A percentile compares a stretch with the other conserved stretches of the same genome.
Evolutionary conservation across 2,888 invertebrate species (phyloP).

Genomic region (Idaea aversata): DNA sequence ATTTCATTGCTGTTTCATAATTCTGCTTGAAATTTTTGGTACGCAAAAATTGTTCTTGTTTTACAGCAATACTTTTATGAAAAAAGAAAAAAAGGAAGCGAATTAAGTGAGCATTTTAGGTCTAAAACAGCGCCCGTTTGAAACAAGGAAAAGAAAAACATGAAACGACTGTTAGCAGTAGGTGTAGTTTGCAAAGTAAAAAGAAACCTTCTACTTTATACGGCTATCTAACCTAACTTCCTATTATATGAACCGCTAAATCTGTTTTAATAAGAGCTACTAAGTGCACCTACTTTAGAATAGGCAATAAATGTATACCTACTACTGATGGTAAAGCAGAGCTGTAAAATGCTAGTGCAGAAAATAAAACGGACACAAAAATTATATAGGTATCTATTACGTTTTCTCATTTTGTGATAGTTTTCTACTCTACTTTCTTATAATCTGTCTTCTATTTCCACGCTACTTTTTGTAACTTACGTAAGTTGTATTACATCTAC

Average conservation of each 20-base stretch:
- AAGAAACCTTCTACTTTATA: background rate
- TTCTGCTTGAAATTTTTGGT: conserved; percentile 18
- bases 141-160: conserved; percentile 1
- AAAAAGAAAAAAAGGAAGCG: conserved; percentile 17
- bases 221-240: background rate
- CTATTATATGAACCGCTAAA: background rate
- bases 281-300: too few species aligned
- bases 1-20: conserved; percentile 21
- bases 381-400: too few species aligned
- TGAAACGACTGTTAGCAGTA: background rate
- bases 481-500: too few species aligned
- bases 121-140: background rate
- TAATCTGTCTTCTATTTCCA: too few species aligned
- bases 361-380: too few species aligned
- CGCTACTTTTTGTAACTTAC: too few species aligned
- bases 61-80: conserved; percentile 19
- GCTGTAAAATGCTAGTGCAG: too few species aligned
- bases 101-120: conserved; percentile 20
- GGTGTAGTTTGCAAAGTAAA: background rate
- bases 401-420: too few species aligned
- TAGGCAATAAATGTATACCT: too few species aligned
- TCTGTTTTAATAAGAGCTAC: too few species aligned
- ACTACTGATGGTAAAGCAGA: too few species aligned
- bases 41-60: conserved; percentile 9
- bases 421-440: too few species aligned